Percentiles rank a stretch among this genome's conserved stretches.
These are phyloP conservation scores for Galeopterus variegatus DNA, from an alignment of 2,113 vertebrate species.

Conservation along the genomic window DNA sequence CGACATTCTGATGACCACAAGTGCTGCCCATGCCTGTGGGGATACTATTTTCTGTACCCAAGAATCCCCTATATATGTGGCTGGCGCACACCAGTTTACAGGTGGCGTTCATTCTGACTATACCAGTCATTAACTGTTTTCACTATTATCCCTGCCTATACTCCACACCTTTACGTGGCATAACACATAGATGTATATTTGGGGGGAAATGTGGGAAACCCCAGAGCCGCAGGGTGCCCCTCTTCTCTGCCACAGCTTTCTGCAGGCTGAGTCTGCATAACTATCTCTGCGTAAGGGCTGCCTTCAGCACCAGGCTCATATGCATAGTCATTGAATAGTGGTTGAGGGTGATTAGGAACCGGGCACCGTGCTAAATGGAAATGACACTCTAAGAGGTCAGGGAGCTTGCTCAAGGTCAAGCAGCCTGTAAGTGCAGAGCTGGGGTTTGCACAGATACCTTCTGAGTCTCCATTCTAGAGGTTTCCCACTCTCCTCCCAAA, in stretches of 20 bases:
- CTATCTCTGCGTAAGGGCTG: not conserved
- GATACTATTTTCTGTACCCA: accelerated
- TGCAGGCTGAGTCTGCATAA: not conserved
- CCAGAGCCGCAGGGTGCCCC: not conserved
- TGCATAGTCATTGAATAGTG: not conserved
- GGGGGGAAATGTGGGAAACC: not conserved
- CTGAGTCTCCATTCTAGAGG: too few species aligned
- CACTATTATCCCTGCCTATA: not conserved
- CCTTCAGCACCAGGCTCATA: not conserved
- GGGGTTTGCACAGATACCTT: not conserved
- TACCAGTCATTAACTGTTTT: not conserved
- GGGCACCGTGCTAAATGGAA: not conserved
- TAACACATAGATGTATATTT: not conserved
- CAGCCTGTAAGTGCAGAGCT: not conserved
- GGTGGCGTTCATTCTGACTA: not conserved
- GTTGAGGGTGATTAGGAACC: not conserved
- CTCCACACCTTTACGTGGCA: not conserved
- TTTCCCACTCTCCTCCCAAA: not conserved
- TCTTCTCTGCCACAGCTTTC: not conserved
- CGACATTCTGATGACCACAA: not conserved
- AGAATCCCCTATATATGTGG: not conserved
- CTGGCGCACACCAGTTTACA: not conserved
- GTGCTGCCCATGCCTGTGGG: too few species aligned
- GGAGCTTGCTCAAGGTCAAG: conserved; percentile 12
- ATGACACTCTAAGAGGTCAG: not conserved